Evolutionary conservation across 2,888 invertebrate genomes (phyloP).

Genomic region (Orthonychiurus folsomi): DNA sequence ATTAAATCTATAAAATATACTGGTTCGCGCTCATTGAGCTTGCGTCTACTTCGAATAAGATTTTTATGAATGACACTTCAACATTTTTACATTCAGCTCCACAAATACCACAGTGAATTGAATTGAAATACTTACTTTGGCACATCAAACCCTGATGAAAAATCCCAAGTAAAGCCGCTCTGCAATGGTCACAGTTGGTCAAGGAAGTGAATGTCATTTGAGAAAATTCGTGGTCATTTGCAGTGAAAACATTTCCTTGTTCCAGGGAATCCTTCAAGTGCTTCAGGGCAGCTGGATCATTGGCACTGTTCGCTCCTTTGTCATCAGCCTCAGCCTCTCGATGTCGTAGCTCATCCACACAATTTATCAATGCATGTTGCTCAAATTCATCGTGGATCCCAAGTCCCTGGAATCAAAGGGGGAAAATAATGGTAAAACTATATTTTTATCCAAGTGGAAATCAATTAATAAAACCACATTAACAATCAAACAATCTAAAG

Average conservation of each 20-base stretch:
- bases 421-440: constrained; percentile 10
- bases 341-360: constrained; percentile 55
- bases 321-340: constrained; percentile 19
- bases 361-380: constrained; percentile 58
- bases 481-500: no score
- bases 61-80: no score
- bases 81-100: no score
- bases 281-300: neutral
- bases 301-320: neutral
- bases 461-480: no score
- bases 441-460: no score
- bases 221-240: constrained; percentile 48
- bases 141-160: constrained; percentile 63
- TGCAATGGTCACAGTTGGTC: constrained; percentile 63
- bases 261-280: constrained; percentile 8
- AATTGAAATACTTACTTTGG: constrained; percentile 53
- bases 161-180: constrained; percentile 59
- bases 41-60: no score
- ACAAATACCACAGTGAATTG: no score
- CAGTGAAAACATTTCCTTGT: constrained; percentile 27
- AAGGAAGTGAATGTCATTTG: constrained; percentile 60
- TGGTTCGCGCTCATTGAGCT: no score
- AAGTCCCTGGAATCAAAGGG: constrained; percentile 54
- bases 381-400: constrained; percentile 66
- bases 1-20: no score